Evolutionary conservation across 2,888 invertebrate genomes (phyloP).

Genomic region (Mythimna impura): DNA sequence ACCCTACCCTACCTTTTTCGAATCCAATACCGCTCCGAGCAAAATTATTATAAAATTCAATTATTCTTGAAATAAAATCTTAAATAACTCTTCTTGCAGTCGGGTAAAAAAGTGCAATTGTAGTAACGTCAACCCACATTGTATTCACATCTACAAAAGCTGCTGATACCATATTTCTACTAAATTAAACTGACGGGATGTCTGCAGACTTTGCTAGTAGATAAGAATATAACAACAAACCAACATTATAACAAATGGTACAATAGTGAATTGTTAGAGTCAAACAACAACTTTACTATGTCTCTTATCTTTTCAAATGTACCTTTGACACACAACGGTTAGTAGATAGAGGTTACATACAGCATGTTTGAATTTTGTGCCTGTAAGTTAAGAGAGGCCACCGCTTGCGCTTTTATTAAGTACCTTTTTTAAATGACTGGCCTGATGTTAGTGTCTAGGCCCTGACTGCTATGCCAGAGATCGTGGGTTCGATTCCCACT

Average conservation of each 20-base stretch:
- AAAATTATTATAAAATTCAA: too few relatives aligned
- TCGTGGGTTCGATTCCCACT: too few relatives aligned
- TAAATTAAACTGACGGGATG: slow-evolving; percentile 18
- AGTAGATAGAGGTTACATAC: slow-evolving; percentile 9
- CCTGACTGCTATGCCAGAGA: too few relatives aligned
- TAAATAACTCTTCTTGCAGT: too few relatives aligned
- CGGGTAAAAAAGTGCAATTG: too few relatives aligned
- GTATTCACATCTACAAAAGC: neutral
- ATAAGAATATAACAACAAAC: neutral
- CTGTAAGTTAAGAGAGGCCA: neutral
- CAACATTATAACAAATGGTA: neutral
- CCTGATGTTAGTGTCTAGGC: too few relatives aligned
- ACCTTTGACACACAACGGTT: slow-evolving; percentile 22
- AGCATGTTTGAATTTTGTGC: slow-evolving; percentile 22
- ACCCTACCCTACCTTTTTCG: too few relatives aligned
- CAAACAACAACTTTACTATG: slow-evolving; percentile 14
- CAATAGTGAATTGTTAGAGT: slow-evolving; percentile 23
- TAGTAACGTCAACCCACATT: too few relatives aligned
- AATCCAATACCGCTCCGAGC: too few relatives aligned
- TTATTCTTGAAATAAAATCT: too few relatives aligned
- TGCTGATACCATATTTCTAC: neutral
- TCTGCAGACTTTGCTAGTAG: neutral
- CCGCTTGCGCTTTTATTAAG: too few relatives aligned
- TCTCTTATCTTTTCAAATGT: slow-evolving; percentile 13
- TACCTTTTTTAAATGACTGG: too few relatives aligned